Percentiles rank a stretch among this genome's conserved stretches.
phyloP scores from a whole-genome alignment of 2,113 vertebrate genomes.

The Boulengerochromis microlepis region DNA sequence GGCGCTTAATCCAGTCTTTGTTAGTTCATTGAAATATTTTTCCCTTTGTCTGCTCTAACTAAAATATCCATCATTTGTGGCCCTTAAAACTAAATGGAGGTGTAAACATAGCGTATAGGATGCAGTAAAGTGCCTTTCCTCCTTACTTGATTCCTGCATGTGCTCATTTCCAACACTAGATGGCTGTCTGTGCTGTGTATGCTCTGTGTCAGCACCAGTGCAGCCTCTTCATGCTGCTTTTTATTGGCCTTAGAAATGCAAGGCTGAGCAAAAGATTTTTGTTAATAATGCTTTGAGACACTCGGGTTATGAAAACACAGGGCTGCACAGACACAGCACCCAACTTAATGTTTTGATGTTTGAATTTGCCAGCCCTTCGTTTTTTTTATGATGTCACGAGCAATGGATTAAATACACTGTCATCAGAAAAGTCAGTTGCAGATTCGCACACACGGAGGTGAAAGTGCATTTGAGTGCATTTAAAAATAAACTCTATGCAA shows the following conservation, averaged over 20 bases:
- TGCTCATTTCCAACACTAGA: conserved; percentile 50
- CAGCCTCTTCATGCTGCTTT: conserved; percentile 10
- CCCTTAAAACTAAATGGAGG: conserved; percentile 26
- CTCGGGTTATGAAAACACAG: conserved; percentile 69
- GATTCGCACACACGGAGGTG: conserved; percentile 38
- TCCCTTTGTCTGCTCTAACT: not conserved
- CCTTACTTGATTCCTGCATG: not conserved
- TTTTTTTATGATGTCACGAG: conserved; percentile 52
- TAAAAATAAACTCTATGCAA: conserved; percentile 68
- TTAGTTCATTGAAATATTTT: not conserved
- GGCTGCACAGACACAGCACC: conserved; percentile 58
- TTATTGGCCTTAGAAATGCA: conserved; percentile 40
- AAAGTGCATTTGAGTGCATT: conserved; percentile 50
- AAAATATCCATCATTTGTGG: conserved; percentile 7
- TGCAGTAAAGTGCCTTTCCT: not conserved
- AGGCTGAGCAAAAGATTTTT: conserved; percentile 53
- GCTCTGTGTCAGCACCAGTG: not conserved
- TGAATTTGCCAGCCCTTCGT: conserved; percentile 53
- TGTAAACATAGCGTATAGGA: not conserved
- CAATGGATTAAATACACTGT: conserved; percentile 59
- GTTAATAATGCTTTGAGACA: conserved; percentile 69
- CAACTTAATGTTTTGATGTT: conserved; percentile 71
- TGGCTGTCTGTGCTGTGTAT: conserved; percentile 57
- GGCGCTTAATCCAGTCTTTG: not conserved
- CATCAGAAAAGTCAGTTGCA: conserved; percentile 53